Base-by-base conservation (phyloP, 2,888 invertebrate genomes). In the Tachina fera region DNA sequence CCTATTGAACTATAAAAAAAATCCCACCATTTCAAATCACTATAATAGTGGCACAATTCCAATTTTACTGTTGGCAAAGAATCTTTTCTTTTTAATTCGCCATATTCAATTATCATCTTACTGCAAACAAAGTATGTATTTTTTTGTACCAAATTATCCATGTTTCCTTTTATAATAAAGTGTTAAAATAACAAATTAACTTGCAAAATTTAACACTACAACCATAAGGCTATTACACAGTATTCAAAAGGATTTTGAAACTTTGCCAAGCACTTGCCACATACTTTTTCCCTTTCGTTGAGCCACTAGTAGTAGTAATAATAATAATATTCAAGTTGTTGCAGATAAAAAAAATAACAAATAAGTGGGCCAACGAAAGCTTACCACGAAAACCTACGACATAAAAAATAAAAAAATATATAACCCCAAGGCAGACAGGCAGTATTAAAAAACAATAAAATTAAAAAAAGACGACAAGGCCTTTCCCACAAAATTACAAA, bases 151-250 rank as follows among this genome's bases (percentile, higher is more conserved):
- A 9, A 13, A 60, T 31, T 31, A 31, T 31, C 13, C n/a, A 56
- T 74, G 9, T 67, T 65, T 60, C 11, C 43, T 31, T 65, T 45
- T 60, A 60, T 83, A 79, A 86, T 86, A 76, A 83, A 84, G 84
- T 83, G 83, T 79, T 79, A 76, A 85, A 72, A 87, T 84, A 71
- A 83, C 79, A 87, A 87, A 87, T 88, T 83, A 87, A 84, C 84
- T 84, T 56, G 68, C 83, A 70, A 83, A 83, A 67, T 87, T 87
- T 86, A 86, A 87, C 88, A 89, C 88, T 88, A 87, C 83, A 85
- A 78, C 76, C 77, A 76, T 71, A 83, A 51, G 43, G 61, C 63
- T 31, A 45, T 63, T 31, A 56, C 60, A 41, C 1, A 74, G 68
- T 63, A 77, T 77, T 81, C 58, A 53, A 81, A 71, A 75, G 60